These are phyloP conservation scores for Drosophila siamana DNA, from an alignment of 2,888 invertebrate species.

Conservation along the genomic window DNA sequence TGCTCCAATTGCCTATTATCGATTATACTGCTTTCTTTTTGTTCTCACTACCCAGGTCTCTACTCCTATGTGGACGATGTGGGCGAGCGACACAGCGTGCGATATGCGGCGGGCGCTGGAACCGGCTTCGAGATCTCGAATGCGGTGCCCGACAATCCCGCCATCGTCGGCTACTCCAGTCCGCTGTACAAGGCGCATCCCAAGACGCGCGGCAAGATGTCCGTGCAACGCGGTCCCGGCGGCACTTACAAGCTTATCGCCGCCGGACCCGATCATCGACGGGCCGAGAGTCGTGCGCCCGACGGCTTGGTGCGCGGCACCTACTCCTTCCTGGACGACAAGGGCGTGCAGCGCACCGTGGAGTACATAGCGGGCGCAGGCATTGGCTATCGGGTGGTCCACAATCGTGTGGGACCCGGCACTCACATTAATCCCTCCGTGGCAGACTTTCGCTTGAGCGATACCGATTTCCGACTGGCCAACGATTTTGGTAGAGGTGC, in stretches of 20 bases:
- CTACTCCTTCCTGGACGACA: slow-evolving; percentile 92
- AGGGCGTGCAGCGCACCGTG: slow-evolving; percentile 91
- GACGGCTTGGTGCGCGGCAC: slow-evolving; percentile 91
- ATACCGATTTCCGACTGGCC: slow-evolving; percentile 80
- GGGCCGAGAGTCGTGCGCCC: slow-evolving; percentile 90
- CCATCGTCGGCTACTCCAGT: slow-evolving; percentile 88
- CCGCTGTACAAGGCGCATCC: slow-evolving; percentile 88
- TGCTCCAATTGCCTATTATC: too few relatives aligned
- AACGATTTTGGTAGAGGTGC: slow-evolving; percentile 82
- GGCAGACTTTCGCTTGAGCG: slow-evolving; percentile 86
- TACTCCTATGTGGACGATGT: slow-evolving; percentile 91
- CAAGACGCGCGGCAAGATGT: slow-evolving; percentile 89
- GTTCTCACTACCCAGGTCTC: slow-evolving; percentile 85
- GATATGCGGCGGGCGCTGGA: slow-evolving; percentile 91
- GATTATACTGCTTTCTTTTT: background rate
- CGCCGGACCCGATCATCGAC: slow-evolving; percentile 91
- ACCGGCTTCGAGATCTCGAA: slow-evolving; percentile 92
- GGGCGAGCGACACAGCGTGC: slow-evolving; percentile 91
- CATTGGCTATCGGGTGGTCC: slow-evolving; percentile 91
- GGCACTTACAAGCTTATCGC: slow-evolving; percentile 92
- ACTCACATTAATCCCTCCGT: slow-evolving; percentile 85
- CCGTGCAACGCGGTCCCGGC: slow-evolving; percentile 90
- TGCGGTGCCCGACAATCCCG: slow-evolving; percentile 88
- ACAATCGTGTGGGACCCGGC: slow-evolving; percentile 89
- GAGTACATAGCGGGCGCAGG: slow-evolving; percentile 92